Evolutionary conservation across 2,888 invertebrate species (phyloP).

Genomic region (Aethes cnicana): DNA sequence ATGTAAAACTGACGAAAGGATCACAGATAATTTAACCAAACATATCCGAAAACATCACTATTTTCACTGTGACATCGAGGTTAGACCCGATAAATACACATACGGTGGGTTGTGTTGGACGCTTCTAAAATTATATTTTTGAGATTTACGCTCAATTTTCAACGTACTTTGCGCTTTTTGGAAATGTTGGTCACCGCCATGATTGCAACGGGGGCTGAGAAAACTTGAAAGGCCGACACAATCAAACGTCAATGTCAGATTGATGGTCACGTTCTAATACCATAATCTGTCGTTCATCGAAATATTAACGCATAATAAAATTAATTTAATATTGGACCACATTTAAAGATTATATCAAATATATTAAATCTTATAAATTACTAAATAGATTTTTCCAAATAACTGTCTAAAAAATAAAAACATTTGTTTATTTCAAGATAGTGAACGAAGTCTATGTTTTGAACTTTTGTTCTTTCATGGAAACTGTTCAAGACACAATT

Average conservation of each 20-base stretch:
- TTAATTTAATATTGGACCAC: no score
- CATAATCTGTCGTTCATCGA: no score
- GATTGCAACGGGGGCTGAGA: conserved; percentile 70
- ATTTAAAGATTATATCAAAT: no score
- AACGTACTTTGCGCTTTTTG: conserved; percentile 81
- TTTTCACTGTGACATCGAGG: conserved; percentile 47
- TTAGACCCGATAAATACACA: conserved; percentile 34
- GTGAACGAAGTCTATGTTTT: no score
- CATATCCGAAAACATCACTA: conserved; percentile 69
- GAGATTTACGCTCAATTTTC: conserved; percentile 41
- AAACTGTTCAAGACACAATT: no score
- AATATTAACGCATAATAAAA: no score
- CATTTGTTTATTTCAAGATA: no score
- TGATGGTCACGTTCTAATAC: conserved; percentile 25
- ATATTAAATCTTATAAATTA: no score
- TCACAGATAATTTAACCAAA: conserved; percentile 37
- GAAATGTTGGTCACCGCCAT: conserved; percentile 80
- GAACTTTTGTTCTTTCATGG: no score
- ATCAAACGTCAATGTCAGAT: conserved; percentile 60
- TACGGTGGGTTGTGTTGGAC: conserved; percentile 32
- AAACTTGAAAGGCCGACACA: conserved; percentile 57
- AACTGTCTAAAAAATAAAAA: no score
- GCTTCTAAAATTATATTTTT: conserved; percentile 48
- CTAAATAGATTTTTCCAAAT: no score
- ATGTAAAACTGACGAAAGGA: conserved; percentile 28